Evolutionary conservation across 2,113 vertebrate genomes (phyloP).

Genomic region (Cephalopholis sonnerati): DNA sequence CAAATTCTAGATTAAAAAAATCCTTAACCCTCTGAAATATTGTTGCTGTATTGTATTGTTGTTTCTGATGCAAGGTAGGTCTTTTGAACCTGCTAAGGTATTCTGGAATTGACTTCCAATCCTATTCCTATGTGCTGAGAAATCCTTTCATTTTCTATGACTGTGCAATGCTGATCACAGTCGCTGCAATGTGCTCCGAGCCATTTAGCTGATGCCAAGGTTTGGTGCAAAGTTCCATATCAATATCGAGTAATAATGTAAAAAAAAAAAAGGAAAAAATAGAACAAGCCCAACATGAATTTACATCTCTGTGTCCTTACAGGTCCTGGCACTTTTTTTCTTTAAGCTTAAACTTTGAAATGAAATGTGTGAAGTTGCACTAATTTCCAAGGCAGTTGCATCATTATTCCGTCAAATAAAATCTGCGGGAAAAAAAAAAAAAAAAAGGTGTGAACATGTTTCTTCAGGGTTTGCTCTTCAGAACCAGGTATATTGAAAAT

Average conservation of each 20-base stretch:
- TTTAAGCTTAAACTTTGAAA: constrained; percentile 44
- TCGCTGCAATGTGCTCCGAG: background rate
- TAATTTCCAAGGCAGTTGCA: constrained; percentile 64
- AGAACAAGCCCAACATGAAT: constrained; percentile 31
- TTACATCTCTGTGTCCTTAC: constrained; percentile 36
- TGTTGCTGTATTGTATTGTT: constrained; percentile 5
- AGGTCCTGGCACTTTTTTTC: constrained; percentile 19
- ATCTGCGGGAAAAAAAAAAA: constrained; percentile 6
- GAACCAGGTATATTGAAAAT: constrained; percentile 48
- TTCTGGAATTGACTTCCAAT: constrained; percentile 5
- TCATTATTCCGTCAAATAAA: constrained; percentile 56
- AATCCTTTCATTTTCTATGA: constrained; percentile 21
- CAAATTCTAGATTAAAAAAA: no score
- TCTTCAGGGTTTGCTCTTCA: constrained; percentile 39
- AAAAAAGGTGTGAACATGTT: constrained; percentile 36
- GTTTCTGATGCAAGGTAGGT: background rate
- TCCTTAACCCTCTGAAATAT: background rate
- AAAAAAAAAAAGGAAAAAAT: background rate
- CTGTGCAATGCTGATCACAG: constrained; percentile 18
- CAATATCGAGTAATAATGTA: constrained; percentile 12
- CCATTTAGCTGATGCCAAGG: constrained; percentile 14
- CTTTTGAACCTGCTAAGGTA: background rate
- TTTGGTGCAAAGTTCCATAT: constrained; percentile 35
- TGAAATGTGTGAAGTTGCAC: constrained; percentile 67
- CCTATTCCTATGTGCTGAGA: background rate